Conservation (phyloP, 2,797 vertebrate species). For the Micrastur ruficollis region DNA sequence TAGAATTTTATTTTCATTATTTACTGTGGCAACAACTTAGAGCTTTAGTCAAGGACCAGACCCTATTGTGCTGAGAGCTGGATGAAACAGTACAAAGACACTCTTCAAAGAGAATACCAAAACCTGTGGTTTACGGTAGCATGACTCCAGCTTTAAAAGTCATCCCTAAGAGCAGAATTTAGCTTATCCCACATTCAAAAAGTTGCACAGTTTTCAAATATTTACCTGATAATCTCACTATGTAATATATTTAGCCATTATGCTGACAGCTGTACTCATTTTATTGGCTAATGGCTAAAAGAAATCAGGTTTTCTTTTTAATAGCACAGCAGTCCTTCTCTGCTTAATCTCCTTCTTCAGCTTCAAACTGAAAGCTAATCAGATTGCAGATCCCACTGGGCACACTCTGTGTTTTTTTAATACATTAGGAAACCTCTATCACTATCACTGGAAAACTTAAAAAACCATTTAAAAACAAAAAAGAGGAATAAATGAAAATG, state of each 20-base stretch:
- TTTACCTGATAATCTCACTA: slow-evolving; percentile 1
- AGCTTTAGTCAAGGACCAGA: not conserved
- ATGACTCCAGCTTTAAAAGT: not conserved
- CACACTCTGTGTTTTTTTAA: slow-evolving; percentile 66
- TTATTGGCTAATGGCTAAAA: slow-evolving; percentile 43
- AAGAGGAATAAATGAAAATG: slow-evolving; percentile 79
- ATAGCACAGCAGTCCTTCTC: slow-evolving; percentile 66
- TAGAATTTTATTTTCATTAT: not conserved
- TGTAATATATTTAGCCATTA: slow-evolving; percentile 7
- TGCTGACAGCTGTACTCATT: slow-evolving; percentile 52
- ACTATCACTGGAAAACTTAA: slow-evolving; percentile 73
- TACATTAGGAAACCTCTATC: slow-evolving; percentile 72
- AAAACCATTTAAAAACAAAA: slow-evolving; percentile 76
- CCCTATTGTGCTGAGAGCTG: not conserved
- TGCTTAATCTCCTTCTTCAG: slow-evolving; percentile 50
- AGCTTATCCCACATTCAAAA: not conserved
- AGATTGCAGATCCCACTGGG: slow-evolving; percentile 72
- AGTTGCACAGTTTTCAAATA: slow-evolving; percentile 12
- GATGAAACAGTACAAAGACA: not conserved
- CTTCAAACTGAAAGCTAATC: slow-evolving; percentile 70
- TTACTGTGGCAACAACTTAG: not conserved
- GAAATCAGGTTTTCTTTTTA: slow-evolving; percentile 67
- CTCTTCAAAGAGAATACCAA: not conserved
- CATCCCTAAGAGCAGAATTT: not conserved
- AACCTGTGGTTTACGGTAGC: not conserved